Percentiles rank a stretch among this genome's conserved stretches.
These are phyloP conservation scores for Drosophila sp. DNA, from an alignment of 1,140 invertebrate species.

Conservation along the genomic window DNA sequence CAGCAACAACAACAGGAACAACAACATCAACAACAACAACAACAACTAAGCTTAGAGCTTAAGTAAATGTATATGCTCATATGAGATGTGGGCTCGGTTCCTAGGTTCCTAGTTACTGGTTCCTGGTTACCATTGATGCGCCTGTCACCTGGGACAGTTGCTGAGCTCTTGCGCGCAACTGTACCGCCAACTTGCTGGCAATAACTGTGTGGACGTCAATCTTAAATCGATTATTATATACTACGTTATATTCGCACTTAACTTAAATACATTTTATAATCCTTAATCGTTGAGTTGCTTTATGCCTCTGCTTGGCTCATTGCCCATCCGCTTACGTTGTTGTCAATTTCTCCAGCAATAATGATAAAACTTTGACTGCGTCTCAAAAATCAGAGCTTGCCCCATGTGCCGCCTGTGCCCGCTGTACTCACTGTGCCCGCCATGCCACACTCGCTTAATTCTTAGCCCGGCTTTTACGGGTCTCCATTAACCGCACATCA, in stretches of 20 bases:
- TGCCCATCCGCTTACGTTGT: conserved; percentile 19
- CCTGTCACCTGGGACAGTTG: not conserved
- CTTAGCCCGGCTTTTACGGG: conserved; percentile 18
- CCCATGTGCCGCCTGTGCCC: not conserved
- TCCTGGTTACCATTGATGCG: conserved; percentile 1
- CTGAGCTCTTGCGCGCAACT: conserved; percentile 1
- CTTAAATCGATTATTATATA: conserved; percentile 22
- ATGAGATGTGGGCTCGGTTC: not conserved
- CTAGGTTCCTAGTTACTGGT: not conserved
- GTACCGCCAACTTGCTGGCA: not conserved
- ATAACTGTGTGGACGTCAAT: conserved; percentile 14
- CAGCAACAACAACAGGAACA: not conserved
- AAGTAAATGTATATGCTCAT: not conserved
- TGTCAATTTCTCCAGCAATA: conserved; percentile 59
- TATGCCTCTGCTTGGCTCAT: conserved; percentile 17
- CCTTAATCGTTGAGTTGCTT: conserved; percentile 2
- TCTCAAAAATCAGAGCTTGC: conserved; percentile 42
- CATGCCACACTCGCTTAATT: conserved; percentile 33
- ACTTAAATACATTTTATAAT: conserved; percentile 20
- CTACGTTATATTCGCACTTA: conserved; percentile 4
- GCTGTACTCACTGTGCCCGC: not conserved
- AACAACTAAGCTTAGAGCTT: too few relatives aligned
- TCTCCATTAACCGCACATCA: conserved; percentile 74
- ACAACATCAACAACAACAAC: too few relatives aligned
- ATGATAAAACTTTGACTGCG: conserved; percentile 72